Evolutionary conservation across 2,113 vertebrate species (phyloP).

Genomic region (Mus spicilegus): DNA sequence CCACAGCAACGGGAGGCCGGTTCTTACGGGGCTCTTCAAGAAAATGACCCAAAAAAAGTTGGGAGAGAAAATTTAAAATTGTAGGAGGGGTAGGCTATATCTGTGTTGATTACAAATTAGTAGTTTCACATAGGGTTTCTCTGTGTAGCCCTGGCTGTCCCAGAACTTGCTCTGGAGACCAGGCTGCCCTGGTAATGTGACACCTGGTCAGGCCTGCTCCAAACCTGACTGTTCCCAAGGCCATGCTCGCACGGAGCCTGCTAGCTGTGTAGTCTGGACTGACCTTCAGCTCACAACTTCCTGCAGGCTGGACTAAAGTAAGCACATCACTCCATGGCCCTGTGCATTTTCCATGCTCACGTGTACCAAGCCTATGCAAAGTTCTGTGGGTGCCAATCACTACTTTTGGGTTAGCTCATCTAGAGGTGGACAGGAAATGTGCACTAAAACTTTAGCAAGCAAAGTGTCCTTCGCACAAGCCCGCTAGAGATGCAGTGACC

Average conservation of each 20-base stretch:
- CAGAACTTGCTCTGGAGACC: background rate
- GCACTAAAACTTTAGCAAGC: conserved; percentile 12
- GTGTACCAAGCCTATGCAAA: background rate
- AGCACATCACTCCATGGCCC: background rate
- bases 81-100: background rate
- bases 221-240: background rate
- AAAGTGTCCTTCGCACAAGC: background rate
- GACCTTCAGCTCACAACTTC: background rate
- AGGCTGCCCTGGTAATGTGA: conserved; percentile 8
- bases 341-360: background rate
- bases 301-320: background rate
- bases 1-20: conserved; percentile 94
- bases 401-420: background rate
- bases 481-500: conserved; percentile 15
- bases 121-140: background rate
- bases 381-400: background rate
- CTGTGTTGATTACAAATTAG: background rate
- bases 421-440: background rate
- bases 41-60: conserved; percentile 51
- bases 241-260: background rate
- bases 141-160: background rate
- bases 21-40: conserved; percentile 96
- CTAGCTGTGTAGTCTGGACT: background rate
- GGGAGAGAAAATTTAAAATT: background rate
- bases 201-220: background rate